Evolutionary conservation across 92 coral and sea anemone genomes (phyloP).

Genomic region (Anthopleura xanthogrammica): DNA sequence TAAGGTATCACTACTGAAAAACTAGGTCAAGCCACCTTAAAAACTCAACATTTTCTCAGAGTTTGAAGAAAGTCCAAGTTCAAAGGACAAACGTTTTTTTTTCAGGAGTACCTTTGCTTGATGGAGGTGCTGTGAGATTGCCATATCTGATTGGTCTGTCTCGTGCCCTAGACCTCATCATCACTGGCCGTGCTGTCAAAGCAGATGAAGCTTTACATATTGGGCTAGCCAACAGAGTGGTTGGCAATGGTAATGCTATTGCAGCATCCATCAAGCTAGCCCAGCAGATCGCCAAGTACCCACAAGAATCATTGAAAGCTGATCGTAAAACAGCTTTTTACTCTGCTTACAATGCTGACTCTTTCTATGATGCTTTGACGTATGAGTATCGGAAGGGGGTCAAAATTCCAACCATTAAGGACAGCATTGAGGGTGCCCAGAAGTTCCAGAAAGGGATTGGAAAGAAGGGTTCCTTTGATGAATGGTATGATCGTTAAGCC

Average conservation of each 20-base stretch:
- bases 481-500: conserved; percentile 11
- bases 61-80: too few relatives aligned
- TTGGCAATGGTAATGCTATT: conserved; percentile 73
- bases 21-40: too few relatives aligned
- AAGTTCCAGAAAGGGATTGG: conserved; percentile 77
- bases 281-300: conserved; percentile 59
- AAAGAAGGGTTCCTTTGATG: conserved; percentile 86
- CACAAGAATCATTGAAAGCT: conserved; percentile 66
- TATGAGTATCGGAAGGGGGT: conserved; percentile 72
- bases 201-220: conserved; percentile 74
- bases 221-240: conserved; percentile 82
- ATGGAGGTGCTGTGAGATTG: conserved; percentile 91
- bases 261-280: conserved; percentile 72
- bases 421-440: conserved; percentile 71
- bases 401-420: conserved; percentile 57
- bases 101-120: conserved; percentile 77
- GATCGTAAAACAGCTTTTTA: conserved; percentile 81
- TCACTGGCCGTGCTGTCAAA: conserved; percentile 86
- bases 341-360: conserved; percentile 71
- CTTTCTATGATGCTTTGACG: conserved; percentile 77
- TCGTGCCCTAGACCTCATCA: conserved; percentile 82
- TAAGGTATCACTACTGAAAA: too few relatives aligned
- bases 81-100: not conserved
- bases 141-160: conserved; percentile 87
- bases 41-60: too few relatives aligned